Conservation (phyloP, 2,888 invertebrate species). For the Caenorhabditis sinica region DNA sequence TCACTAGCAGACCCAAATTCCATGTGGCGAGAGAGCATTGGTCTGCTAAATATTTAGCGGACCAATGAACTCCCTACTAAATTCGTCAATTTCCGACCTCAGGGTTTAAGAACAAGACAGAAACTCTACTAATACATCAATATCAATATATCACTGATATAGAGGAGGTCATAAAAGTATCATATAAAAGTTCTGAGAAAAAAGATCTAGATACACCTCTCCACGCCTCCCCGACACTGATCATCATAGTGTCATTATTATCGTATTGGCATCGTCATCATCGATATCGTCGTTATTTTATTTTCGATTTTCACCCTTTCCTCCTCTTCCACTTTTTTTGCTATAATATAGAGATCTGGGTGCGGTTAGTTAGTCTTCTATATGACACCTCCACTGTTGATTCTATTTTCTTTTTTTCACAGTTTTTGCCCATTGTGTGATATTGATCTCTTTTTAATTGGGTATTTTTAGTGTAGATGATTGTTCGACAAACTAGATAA, state of each 20-base stretch:
- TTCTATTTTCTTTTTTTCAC: neutral
- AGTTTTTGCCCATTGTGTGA: neutral
- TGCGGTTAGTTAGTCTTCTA: neutral
- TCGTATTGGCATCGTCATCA: neutral
- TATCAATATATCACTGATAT: slow-evolving; percentile 5
- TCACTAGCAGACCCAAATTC: too few species aligned
- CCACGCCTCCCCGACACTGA: neutral
- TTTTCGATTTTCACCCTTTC: slow-evolving; percentile 2
- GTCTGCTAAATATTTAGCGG: too few species aligned
- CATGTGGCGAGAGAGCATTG: too few species aligned
- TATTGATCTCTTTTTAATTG: slow-evolving; percentile 2
- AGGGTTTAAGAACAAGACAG: slow-evolving; percentile 49
- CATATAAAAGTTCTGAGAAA: too few species aligned
- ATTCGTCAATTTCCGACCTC: too few species aligned
- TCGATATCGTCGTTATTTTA: neutral
- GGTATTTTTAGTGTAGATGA: too few species aligned
- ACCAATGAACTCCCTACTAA: too few species aligned
- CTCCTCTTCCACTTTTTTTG: too few species aligned
- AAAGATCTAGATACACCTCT: too few species aligned
- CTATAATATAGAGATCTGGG: neutral
- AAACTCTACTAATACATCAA: slow-evolving; percentile 62
- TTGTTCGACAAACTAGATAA: too few species aligned
- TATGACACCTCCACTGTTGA: neutral
- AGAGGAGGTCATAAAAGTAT: too few species aligned
- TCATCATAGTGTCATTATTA: neutral